phyloP scores from a whole-genome alignment of 2,113 vertebrate species.

The Poicephalus gulielmi region DNA sequence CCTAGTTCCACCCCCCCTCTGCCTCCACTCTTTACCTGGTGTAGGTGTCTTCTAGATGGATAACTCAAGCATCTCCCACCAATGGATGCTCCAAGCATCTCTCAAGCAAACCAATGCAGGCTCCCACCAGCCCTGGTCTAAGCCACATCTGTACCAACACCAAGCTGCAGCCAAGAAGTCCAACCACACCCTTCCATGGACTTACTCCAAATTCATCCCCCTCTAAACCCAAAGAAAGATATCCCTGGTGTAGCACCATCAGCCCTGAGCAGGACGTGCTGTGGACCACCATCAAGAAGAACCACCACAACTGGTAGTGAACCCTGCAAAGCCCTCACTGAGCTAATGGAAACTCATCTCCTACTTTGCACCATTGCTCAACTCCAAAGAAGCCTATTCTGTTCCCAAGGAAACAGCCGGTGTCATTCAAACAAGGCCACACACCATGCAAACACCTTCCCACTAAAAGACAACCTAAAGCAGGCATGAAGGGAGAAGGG shows the following conservation, averaged over 20 bases:
- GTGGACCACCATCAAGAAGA: neutral
- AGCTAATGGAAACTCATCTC: neutral
- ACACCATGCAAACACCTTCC: neutral
- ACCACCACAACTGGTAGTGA: neutral
- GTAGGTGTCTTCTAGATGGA: neutral
- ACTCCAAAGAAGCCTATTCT: neutral
- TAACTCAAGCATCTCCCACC: neutral
- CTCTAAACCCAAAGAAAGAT: rapidly evolving
- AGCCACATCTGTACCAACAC: rapidly evolving
- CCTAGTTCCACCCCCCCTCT: neutral
- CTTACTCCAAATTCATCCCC: neutral
- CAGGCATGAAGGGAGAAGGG: neutral
- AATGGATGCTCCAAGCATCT: neutral
- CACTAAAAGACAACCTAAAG: neutral
- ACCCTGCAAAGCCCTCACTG: neutral
- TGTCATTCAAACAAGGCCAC: neutral
- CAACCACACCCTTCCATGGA: rapidly evolving
- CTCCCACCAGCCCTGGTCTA: rapidly evolving
- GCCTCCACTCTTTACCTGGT: neutral
- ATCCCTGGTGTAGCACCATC: neutral
- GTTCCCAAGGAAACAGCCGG: constrained; percentile 15
- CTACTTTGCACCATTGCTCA: neutral
- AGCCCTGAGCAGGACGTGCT: neutral
- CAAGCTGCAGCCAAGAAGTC: neutral
- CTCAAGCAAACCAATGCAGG: rapidly evolving